Conservation (phyloP, 2,888 invertebrate species). For the Agrotis clavis region DNA sequence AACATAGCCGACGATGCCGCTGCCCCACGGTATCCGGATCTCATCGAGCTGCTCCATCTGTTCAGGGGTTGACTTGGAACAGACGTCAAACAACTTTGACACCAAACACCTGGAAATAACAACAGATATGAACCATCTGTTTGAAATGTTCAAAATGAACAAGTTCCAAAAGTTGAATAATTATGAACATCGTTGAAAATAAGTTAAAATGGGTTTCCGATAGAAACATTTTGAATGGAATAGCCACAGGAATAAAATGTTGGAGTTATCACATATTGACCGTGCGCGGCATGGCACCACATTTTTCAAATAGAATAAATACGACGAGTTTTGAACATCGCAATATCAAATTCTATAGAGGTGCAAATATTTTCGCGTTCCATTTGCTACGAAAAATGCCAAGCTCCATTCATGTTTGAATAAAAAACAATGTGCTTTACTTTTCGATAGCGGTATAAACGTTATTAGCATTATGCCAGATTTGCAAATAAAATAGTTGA, state of each 20-base stretch:
- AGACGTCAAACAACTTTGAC: conserved; percentile 98
- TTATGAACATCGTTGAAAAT: not conserved
- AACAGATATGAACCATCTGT: not conserved
- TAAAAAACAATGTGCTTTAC: conserved; percentile 46
- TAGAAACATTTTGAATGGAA: conserved; percentile 7
- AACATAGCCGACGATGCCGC: conserved; percentile 98
- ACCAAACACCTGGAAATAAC: conserved; percentile 93
- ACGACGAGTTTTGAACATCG: conserved; percentile 20
- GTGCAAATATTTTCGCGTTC: conserved; percentile 48
- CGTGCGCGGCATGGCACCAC: not conserved
- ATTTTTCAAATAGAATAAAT: conserved; percentile 37
- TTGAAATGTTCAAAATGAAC: not conserved
- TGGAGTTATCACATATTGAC: conserved; percentile 23
- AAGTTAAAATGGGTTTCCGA: conserved; percentile 9
- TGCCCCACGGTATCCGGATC: conserved; percentile 98
- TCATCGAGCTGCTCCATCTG: conserved; percentile 98
- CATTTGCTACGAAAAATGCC: conserved; percentile 38
- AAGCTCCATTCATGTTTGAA: conserved; percentile 29
- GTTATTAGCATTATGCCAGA: conserved; percentile 30
- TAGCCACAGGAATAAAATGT: conserved; percentile 24
- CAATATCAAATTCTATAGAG: conserved; percentile 45
- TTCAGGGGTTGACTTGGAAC: conserved; percentile 97
- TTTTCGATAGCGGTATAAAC: conserved; percentile 24
- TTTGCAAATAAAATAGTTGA: conserved; percentile 18
- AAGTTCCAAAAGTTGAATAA: not conserved